Conservation (phyloP, 2,888 invertebrate genomes). For the Saturnia japonica region DNA sequence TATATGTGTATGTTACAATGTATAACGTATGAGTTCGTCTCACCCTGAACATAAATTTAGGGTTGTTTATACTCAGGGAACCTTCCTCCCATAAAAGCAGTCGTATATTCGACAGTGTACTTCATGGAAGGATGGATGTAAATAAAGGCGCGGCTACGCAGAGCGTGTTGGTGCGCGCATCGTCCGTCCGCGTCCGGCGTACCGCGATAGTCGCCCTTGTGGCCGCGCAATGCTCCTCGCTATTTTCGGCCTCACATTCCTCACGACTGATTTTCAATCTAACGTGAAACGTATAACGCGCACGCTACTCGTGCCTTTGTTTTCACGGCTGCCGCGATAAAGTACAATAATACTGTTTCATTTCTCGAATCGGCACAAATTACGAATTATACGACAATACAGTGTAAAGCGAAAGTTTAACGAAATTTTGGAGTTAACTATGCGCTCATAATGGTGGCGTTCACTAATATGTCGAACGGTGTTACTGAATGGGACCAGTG, state of each 20-base stretch:
- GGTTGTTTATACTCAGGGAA: constrained; percentile 53
- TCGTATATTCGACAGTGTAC: constrained; percentile 52
- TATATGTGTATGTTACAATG: constrained; percentile 11
- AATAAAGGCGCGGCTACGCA: constrained; percentile 67
- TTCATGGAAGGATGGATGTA: constrained; percentile 69
- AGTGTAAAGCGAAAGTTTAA: constrained; percentile 35
- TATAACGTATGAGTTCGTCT: constrained; percentile 35
- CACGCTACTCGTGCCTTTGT: constrained; percentile 73
- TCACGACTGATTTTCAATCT: constrained; percentile 79
- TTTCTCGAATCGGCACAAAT: constrained; percentile 45
- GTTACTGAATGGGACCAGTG: constrained; percentile 51
- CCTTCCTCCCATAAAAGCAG: constrained; percentile 61
- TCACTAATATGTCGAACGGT: constrained; percentile 53
- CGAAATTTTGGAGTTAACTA: constrained; percentile 29
- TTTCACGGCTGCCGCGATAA: constrained; percentile 53
- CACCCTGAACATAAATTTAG: constrained; percentile 47
- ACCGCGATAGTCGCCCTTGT: constrained; percentile 76
- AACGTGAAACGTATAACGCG: constrained; percentile 78
- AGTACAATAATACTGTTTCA: constrained; percentile 43
- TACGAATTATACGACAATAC: constrained; percentile 40
- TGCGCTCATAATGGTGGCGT: constrained; percentile 37
- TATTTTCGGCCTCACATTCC: constrained; percentile 81
- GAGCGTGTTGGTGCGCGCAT: constrained; percentile 36
- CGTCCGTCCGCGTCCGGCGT: constrained; percentile 42
- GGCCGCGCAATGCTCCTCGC: constrained; percentile 75